Percentiles rank a stretch among this genome's conserved stretches.
These are phyloP conservation scores for Hirudo medicinalis DNA, from an alignment of 1,140 invertebrate genomes.

Conservation along the genomic window DNA sequence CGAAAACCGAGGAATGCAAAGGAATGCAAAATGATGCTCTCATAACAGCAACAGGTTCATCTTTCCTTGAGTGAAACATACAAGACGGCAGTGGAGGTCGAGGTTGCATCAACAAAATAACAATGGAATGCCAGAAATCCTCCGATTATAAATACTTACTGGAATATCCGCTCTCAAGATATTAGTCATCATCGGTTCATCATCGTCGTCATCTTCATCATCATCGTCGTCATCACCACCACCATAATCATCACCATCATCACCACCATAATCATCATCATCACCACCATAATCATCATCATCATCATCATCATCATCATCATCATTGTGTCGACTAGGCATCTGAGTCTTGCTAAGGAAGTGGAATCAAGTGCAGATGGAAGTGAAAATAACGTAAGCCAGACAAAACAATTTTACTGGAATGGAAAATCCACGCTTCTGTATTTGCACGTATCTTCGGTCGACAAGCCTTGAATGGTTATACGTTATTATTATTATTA, in stretches of 20 bases:
- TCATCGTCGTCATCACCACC: neutral
- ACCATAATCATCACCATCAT: neutral
- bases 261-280: neutral
- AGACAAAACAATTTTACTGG: too few relatives aligned
- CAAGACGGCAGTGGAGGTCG: neutral
- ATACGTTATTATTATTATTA: too few relatives aligned
- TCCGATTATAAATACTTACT: neutral
- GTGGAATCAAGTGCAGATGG: neutral
- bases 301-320: neutral
- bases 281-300: neutral
- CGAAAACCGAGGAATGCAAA: neutral
- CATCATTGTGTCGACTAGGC: neutral
- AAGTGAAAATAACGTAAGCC: too few relatives aligned
- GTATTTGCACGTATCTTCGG: too few relatives aligned
- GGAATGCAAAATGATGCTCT: neutral
- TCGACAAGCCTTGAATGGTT: too few relatives aligned
- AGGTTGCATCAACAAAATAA: neutral
- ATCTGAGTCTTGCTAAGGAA: neutral
- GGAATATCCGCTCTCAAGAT: neutral
- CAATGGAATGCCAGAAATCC: neutral
- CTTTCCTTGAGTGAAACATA: neutral
- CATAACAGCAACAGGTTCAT: neutral
- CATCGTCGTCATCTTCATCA: neutral
- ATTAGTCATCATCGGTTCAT: neutral
- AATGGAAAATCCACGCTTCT: too few relatives aligned